Evolutionary conservation across 2,113 vertebrate genomes (phyloP).

Genomic region (Nibea coibor): DNA sequence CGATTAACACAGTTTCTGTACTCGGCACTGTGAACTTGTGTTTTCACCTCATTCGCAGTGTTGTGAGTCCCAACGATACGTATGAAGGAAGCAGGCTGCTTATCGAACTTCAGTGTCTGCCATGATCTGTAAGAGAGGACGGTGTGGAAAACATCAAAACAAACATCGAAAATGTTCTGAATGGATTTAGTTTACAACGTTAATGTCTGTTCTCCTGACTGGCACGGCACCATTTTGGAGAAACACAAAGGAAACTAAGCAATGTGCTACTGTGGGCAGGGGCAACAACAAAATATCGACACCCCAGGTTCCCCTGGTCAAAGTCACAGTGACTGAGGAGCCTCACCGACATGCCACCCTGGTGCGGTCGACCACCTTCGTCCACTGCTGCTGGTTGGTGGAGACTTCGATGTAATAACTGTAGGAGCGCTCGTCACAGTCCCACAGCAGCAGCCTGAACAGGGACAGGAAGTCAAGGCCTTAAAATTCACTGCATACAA

Average conservation of each 20-base stretch:
- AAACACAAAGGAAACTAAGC: too few relatives aligned
- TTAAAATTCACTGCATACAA: background rate
- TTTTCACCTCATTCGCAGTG: conserved; percentile 96
- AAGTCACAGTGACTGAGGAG: background rate
- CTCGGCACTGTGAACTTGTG: too few relatives aligned
- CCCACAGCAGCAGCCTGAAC: conserved; percentile 94
- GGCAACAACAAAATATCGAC: background rate
- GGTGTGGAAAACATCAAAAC: background rate
- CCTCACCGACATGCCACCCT: conserved; percentile 93
- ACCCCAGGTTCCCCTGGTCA: background rate
- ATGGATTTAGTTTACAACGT: background rate
- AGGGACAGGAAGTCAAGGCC: too few relatives aligned
- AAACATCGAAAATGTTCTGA: background rate
- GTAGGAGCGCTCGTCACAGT: conserved; percentile 97
- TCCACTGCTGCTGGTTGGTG: conserved; percentile 96
- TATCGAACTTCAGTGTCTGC: conserved; percentile 94
- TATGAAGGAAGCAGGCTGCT: conserved; percentile 94
- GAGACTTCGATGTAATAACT: conserved; percentile 97
- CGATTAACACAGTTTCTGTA: background rate
- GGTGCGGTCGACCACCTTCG: conserved; percentile 92
- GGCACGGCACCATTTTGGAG: background rate
- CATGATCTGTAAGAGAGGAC: conserved; percentile 87
- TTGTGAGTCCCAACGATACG: conserved; percentile 98
- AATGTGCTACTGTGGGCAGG: too few relatives aligned
- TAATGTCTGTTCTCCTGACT: background rate